Evolutionary conservation across 2,888 invertebrate genomes (phyloP).

Genomic region (Callimorpha dominula): DNA sequence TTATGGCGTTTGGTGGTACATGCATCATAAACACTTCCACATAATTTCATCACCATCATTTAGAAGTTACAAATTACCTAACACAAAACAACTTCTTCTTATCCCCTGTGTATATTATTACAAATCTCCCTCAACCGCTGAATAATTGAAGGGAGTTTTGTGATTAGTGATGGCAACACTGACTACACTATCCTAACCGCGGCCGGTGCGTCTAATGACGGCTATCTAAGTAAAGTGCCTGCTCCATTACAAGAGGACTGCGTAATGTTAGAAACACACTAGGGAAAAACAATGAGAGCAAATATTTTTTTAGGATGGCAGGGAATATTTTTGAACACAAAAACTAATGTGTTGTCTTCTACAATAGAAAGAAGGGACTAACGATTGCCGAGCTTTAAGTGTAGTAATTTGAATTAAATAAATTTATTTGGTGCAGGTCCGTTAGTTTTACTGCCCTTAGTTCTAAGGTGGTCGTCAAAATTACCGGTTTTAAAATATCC

Average conservation of each 20-base stretch:
- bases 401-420: neutral
- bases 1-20: neutral
- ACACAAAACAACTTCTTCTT: conserved; percentile 13
- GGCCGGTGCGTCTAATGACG: conserved; percentile 45
- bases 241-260: conserved; percentile 40
- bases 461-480: neutral
- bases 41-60: neutral
- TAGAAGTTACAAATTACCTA: neutral
- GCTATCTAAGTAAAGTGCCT: conserved; percentile 50
- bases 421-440: neutral
- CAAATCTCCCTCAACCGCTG: conserved; percentile 45
- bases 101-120: conserved; percentile 38
- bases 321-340: neutral
- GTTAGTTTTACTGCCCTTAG: neutral
- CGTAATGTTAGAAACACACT: conserved; percentile 43
- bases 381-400: neutral
- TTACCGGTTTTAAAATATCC: neutral
- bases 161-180: conserved; percentile 48
- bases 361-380: neutral
- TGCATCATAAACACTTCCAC: neutral
- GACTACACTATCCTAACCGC: conserved; percentile 49
- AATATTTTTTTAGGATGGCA: neutral
- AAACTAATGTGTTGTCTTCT: neutral
- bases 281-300: conserved; percentile 13
- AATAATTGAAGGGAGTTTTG: conserved; percentile 53